These are phyloP conservation scores for Cygnus olor DNA, from an alignment of 2,797 vertebrate genomes.

Conservation along the genomic window DNA sequence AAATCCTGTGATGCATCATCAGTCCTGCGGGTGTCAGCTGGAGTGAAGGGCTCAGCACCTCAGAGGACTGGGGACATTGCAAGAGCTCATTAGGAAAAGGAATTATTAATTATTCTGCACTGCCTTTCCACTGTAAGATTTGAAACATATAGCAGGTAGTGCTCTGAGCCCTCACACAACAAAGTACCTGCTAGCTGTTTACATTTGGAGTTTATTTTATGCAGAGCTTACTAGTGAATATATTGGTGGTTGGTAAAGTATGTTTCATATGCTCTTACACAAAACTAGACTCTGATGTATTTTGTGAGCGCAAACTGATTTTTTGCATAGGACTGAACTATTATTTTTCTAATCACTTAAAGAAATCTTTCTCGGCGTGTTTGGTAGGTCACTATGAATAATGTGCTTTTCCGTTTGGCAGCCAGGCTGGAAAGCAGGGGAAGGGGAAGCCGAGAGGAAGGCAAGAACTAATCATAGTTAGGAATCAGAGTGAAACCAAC, in stretches of 20 bases:
- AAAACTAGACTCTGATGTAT: not conserved
- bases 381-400: constrained; percentile 3
- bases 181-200: not conserved
- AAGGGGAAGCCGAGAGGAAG: not conserved
- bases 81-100: not conserved
- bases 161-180: not conserved
- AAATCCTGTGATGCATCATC: not conserved
- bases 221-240: not conserved
- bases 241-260: not conserved
- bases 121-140: not conserved
- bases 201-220: not conserved
- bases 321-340: not conserved
- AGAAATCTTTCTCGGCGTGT: not conserved
- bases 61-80: not conserved
- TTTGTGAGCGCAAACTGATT: not conserved
- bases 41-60: not conserved
- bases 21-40: not conserved
- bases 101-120: not conserved
- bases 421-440: not conserved
- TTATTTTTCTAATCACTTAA: not conserved
- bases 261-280: not conserved
- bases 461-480: not conserved
- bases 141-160: not conserved
- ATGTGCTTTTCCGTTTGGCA: constrained; percentile 13
- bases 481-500: not conserved